Percentiles rank a stretch among this genome's conserved stretches.
phyloP scores from a whole-genome alignment of 2,888 invertebrate species.

The Fragum fragum region DNA sequence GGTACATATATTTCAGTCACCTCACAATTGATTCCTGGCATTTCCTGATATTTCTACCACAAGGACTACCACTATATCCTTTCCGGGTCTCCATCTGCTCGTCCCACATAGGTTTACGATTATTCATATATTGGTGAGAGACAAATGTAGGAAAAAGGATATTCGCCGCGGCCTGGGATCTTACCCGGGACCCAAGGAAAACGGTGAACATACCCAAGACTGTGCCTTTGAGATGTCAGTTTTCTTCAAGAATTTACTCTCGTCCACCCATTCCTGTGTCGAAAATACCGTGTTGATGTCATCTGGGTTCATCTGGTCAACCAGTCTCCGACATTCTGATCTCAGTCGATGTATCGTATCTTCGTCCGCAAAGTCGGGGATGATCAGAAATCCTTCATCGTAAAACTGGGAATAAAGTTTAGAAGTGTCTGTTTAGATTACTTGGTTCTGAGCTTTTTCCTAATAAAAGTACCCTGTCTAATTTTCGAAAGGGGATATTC shows the following conservation, averaged over 20 bases:
- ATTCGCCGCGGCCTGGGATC: too few relatives aligned
- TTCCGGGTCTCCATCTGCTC: too few relatives aligned
- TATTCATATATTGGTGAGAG: too few relatives aligned
- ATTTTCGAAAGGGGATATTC: not conserved
- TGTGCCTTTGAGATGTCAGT: slow-evolving; percentile 17
- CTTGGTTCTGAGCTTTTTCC: too few relatives aligned
- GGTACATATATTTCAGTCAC: too few relatives aligned
- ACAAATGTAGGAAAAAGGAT: too few relatives aligned
- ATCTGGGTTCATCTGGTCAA: slow-evolving; percentile 90
- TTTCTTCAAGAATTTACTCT: not conserved
- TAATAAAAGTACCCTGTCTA: not conserved
- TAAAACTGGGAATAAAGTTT: slow-evolving; percentile 73
- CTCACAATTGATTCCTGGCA: too few relatives aligned
- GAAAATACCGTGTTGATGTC: slow-evolving; percentile 89
- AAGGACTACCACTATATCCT: too few relatives aligned
- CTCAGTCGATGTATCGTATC: slow-evolving; percentile 93
- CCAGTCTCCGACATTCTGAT: slow-evolving; percentile 91
- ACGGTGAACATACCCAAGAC: slow-evolving; percentile 26
- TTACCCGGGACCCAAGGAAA: too few relatives aligned
- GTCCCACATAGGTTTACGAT: too few relatives aligned
- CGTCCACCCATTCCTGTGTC: slow-evolving; percentile 74
- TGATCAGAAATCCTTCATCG: slow-evolving; percentile 93
- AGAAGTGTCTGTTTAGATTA: not conserved
- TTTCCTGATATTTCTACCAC: too few relatives aligned
- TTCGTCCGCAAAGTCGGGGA: slow-evolving; percentile 93